Evolutionary conservation across 1,140 invertebrate genomes (phyloP), one percentile per base, ranked within the genome.

Genomic region (Cecropterus lyciades): DNA sequence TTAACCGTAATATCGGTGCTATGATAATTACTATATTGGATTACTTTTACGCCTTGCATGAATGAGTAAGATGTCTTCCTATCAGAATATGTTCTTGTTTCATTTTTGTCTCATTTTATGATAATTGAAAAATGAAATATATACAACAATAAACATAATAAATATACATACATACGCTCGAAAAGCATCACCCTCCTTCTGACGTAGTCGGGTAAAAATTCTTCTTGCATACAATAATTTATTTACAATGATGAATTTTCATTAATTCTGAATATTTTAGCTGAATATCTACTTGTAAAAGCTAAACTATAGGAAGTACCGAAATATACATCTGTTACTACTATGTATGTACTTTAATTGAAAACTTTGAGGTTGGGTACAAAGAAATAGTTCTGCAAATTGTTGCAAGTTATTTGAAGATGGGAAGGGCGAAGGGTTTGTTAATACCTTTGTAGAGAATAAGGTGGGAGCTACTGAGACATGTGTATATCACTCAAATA

Each of bases 341-440:
- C 24, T 11, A 48, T n/a, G 48, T 52, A 65, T 52, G 53, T 70
- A 75, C 80, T 78, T 85, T 84, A 85, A 86, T 81, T 75, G 73
- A 77, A 79, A 86, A 82, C 81, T 84, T 81, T 84, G 73, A 70
- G 74, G 70, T 70, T 62, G 67, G 69, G 73, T 56, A 78, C 79
- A 85, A 84, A 84, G 77, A 84, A 88, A 86, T 86, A 82, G 81
- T 88, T 84, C 62, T 56, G 60, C 56, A 43, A 56, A 43, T 72
- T 69, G 65, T 40, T 40, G n/a, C 1, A n/a, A 52, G 13, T 30
- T 33, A 33, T 51, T 49, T 51, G 48, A 51, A 52, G 30, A 33
- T 33, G 49, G 27, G 10, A 52, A 33, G 24, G 24, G 13, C 4
- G 33, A 14, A 51, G 24, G 11, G 20, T 11, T 51, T 10, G 48